phyloP scores from a whole-genome alignment of 2,888 invertebrate genomes.

The Ophion slaviceki region DNA sequence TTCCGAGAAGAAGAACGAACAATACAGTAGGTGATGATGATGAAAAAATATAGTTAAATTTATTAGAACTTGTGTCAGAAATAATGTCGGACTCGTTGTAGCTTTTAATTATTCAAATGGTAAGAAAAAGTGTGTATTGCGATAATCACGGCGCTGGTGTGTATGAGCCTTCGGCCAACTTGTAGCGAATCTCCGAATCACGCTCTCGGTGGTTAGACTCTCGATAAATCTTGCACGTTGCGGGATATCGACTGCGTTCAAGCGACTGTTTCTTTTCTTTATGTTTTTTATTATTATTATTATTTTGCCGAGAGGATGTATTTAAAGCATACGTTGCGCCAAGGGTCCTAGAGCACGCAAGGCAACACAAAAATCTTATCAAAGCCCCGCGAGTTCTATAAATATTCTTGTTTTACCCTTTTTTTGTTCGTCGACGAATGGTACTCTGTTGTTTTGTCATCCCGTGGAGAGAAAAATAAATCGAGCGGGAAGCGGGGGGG shows the following conservation, averaged over 20 bases:
- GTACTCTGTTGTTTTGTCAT: conserved; percentile 83
- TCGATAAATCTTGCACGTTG: conserved; percentile 53
- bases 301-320: conserved; percentile 12
- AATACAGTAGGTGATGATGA: conserved; percentile 75
- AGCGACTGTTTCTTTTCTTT: conserved; percentile 26
- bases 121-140: conserved; percentile 34
- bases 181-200: conserved; percentile 24
- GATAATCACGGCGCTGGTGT: conserved; percentile 55
- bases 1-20: conserved; percentile 72
- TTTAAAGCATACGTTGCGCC: conserved; percentile 42
- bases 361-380: conserved; percentile 55
- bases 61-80: conserved; percentile 79
- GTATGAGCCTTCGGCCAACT: conserved; percentile 44
- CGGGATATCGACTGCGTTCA: conserved; percentile 62
- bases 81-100: conserved; percentile 77
- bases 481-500: conserved; percentile 42
- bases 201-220: conserved; percentile 20
- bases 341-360: conserved; percentile 59
- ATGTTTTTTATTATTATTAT: not conserved
- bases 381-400: conserved; percentile 52
- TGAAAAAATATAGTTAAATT: conserved; percentile 76
- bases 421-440: conserved; percentile 80
- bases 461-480: conserved; percentile 69
- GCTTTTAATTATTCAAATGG: conserved; percentile 77
- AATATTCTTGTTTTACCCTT: conserved; percentile 62